Conservation (phyloP, 1,140 invertebrate species). For the Tribolium castaneum region DNA sequence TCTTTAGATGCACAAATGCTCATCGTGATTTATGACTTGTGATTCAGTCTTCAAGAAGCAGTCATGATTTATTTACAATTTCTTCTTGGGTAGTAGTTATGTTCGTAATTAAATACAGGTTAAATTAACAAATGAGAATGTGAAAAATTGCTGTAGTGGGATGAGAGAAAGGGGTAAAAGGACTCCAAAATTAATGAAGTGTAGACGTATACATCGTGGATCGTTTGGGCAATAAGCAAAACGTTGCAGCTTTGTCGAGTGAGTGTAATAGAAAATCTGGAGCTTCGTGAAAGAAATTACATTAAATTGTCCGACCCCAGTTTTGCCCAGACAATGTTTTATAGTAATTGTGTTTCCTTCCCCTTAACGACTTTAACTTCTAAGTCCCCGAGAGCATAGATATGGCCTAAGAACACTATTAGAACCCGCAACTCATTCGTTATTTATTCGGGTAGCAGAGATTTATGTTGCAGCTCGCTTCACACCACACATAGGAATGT, state of each 20-base stretch:
- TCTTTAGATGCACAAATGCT: no score
- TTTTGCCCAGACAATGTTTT: slow-evolving; percentile 58
- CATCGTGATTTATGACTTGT: no score
- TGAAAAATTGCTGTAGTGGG: background rate
- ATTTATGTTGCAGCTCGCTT: slow-evolving; percentile 45
- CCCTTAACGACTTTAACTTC: slow-evolving; percentile 58
- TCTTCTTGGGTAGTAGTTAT: no score
- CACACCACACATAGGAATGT: slow-evolving; percentile 15
- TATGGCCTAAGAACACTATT: slow-evolving; percentile 60
- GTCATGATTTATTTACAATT: no score
- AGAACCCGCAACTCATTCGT: slow-evolving; percentile 59
- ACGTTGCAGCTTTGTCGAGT: background rate
- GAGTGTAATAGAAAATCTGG: slow-evolving; percentile 35
- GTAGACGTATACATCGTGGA: background rate
- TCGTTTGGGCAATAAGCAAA: slow-evolving; percentile 8
- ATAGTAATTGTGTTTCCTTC: slow-evolving; percentile 60
- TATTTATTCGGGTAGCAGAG: slow-evolving; percentile 55
- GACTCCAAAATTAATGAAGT: background rate
- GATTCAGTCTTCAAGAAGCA: no score
- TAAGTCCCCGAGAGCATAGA: slow-evolving; percentile 55
- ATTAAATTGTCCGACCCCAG: slow-evolving; percentile 55
- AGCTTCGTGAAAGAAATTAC: slow-evolving; percentile 53
- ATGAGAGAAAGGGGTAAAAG: background rate
- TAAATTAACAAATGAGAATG: background rate
- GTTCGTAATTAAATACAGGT: no score